phyloP scores from a whole-genome alignment of 2,888 invertebrate genomes.

The Seladonia tumulorum region DNA sequence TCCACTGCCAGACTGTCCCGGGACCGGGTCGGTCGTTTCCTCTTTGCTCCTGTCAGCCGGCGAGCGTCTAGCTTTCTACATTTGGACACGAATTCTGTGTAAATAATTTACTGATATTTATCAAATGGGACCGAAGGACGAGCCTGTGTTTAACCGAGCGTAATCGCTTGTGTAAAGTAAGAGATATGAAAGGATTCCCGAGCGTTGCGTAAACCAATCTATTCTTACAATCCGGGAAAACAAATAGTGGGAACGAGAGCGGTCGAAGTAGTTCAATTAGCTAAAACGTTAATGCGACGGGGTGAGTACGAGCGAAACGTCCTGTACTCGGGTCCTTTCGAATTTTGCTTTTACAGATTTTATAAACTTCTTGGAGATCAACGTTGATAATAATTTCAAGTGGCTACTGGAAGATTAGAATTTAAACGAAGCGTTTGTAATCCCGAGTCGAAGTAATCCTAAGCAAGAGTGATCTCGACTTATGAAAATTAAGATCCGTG shows the following conservation, averaged over 20 bases:
- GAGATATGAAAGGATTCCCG: slow-evolving; percentile 26
- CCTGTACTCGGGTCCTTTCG: neutral
- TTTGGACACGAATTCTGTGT: neutral
- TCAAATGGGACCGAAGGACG: slow-evolving; percentile 31
- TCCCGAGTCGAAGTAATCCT: too few relatives aligned
- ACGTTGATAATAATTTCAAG: too few relatives aligned
- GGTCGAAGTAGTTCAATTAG: neutral
- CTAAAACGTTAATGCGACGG: neutral
- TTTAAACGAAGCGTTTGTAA: too few relatives aligned
- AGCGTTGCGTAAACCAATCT: slow-evolving; percentile 17
- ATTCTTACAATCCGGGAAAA: slow-evolving; percentile 2
- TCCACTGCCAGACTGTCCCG: slow-evolving; percentile 65
- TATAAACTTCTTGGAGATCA: too few relatives aligned
- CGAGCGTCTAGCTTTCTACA: slow-evolving; percentile 19
- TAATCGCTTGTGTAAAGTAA: neutral
- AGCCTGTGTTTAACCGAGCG: neutral
- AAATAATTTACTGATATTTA: slow-evolving; percentile 24
- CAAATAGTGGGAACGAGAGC: neutral
- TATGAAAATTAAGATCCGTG: neutral
- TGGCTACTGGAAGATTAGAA: too few relatives aligned
- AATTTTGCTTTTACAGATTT: neutral
- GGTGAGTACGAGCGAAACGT: neutral
- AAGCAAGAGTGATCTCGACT: too few relatives aligned
- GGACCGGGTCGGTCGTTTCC: slow-evolving; percentile 60
- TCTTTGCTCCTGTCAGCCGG: slow-evolving; percentile 41